Evolutionary conservation across 2,888 invertebrate species (phyloP), one percentile per base, ranked within the genome.

Genomic region (Nephrocerus scutellatus): DNA sequence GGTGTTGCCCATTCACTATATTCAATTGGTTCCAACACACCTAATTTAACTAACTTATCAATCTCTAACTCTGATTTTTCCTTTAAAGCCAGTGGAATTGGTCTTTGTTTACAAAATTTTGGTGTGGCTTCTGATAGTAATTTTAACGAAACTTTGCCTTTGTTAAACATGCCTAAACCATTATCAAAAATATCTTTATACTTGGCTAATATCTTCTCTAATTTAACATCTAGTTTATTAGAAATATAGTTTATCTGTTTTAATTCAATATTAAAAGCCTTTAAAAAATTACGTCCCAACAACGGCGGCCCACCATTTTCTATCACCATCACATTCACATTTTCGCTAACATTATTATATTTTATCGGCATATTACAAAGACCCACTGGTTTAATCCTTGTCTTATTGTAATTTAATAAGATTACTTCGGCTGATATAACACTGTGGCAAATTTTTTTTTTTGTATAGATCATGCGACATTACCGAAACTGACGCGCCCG

Each of bases 1-100:
- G 48, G 48, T 3, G 49, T 53, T n/a, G n/a, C n/a, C n/a, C n/a
- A n/a, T n/a, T n/a, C n/a, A n/a, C n/a, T n/a, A n/a, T n/a, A n/a
- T n/a, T 4, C 38, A 51, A 55, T 12, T 39, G 37, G 15, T 39
- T 32, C 16, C 56, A 53, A 21, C 51, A 54, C n/a, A 20, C 26
- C 10, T 31, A 33, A 10, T 30, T 36, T 36, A 16, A 38, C 36
- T 29, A 30, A 31, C 12, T 33, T 22, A 26, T 43, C 32, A 30
- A 43, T 24, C 29, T 50, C 44, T 9, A 31, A 29, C 25, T 38
- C 41, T 3, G 46, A 12, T 14, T 30, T 30, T 2, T 30, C 19
- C 6, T 31, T 18, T 33, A 39, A 35, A 20, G 43, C 45, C 23
- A 32, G 39, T 6, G 42, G 36, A 31, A 39, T 16, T 19, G 28